Evolutionary conservation across 2,888 invertebrate genomes (phyloP).

Genomic region (Andrena camellia): DNA sequence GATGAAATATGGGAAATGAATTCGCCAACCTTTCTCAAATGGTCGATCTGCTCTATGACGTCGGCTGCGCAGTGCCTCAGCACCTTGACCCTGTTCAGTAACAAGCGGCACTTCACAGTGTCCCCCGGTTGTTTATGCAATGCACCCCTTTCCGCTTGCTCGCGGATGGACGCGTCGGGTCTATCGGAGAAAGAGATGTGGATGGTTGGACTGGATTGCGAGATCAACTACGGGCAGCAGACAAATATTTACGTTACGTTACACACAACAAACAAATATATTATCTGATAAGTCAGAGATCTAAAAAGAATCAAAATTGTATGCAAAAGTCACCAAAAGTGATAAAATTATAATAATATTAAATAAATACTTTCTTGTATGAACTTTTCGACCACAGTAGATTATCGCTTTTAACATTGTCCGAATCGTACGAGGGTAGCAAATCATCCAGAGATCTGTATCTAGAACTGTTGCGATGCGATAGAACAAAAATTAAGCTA

Average conservation of each 20-base stretch:
- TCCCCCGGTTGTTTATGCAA: neutral
- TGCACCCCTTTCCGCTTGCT: constrained; percentile 17
- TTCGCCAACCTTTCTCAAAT: constrained; percentile 56
- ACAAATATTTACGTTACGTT: constrained; percentile 2
- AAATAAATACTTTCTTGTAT: too few relatives aligned
- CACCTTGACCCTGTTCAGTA: constrained; percentile 45
- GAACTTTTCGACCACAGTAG: too few relatives aligned
- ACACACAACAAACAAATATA: neutral
- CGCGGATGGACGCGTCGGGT: constrained; percentile 65
- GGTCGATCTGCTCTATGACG: constrained; percentile 52
- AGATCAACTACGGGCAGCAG: constrained; percentile 32
- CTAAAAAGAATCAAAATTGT: too few relatives aligned
- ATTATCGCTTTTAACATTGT: neutral
- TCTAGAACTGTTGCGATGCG: neutral
- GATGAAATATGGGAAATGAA: neutral
- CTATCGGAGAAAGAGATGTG: constrained; percentile 29
- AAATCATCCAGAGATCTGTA: constrained; percentile 26
- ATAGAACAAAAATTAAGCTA: neutral
- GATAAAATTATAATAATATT: too few relatives aligned
- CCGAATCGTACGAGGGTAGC: too few relatives aligned
- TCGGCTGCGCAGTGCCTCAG: constrained; percentile 48
- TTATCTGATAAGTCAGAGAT: too few relatives aligned
- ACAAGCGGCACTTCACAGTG: neutral
- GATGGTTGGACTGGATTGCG: constrained; percentile 43
- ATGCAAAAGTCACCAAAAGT: too few relatives aligned